These are phyloP conservation scores for Eupithecia vulgata DNA, from an alignment of 2,888 invertebrate genomes.

Conservation along the genomic window DNA sequence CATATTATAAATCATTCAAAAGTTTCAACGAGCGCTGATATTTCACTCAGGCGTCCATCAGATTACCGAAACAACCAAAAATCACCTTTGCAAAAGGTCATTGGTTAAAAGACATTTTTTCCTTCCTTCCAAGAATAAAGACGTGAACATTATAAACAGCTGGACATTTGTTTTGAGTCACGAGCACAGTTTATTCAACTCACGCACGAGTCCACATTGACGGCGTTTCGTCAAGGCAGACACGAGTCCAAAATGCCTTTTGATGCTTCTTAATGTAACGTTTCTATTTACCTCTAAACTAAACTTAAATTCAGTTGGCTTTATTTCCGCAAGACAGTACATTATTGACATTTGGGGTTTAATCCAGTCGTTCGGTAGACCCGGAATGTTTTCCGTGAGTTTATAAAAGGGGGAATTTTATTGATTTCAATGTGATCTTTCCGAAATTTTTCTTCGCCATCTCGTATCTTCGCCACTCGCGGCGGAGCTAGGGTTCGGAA, in stretches of 20 bases:
- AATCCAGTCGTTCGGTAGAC: too few species aligned
- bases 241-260: neutral
- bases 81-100: slow-evolving; percentile 4
- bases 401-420: too few species aligned
- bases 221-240: slow-evolving; percentile 12
- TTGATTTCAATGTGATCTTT: too few species aligned
- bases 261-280: neutral
- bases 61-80: neutral
- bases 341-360: neutral
- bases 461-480: too few species aligned
- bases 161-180: slow-evolving; percentile 33
- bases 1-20: too few species aligned
- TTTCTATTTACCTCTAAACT: neutral
- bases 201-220: slow-evolving; percentile 11
- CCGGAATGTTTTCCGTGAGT: too few species aligned
- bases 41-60: neutral
- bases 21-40: neutral
- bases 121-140: slow-evolving; percentile 23
- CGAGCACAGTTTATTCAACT: slow-evolving; percentile 30
- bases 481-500: too few species aligned
- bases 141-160: slow-evolving; percentile 25
- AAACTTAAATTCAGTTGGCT: neutral
- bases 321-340: neutral
- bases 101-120: slow-evolving; percentile 12
- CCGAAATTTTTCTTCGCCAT: too few species aligned